These are phyloP conservation scores for Spialia ferax DNA, from an alignment of 2,888 invertebrate genomes.

Conservation along the genomic window DNA sequence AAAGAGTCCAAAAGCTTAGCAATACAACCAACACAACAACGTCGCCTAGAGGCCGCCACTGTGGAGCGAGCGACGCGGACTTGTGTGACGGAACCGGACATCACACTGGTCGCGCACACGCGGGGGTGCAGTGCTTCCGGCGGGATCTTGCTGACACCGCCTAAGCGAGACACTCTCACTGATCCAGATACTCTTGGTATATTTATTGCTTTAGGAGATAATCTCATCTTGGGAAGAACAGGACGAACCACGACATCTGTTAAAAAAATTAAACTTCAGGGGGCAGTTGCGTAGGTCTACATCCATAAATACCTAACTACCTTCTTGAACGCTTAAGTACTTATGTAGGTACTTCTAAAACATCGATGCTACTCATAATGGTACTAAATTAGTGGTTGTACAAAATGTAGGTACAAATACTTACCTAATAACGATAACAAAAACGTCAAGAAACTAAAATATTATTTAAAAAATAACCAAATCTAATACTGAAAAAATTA, in stretches of 20 bases:
- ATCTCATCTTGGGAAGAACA: conserved; percentile 10
- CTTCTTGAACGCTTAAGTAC: no score
- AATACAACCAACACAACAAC: conserved; percentile 63
- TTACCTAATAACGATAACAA: not conserved
- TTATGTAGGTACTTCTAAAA: no score
- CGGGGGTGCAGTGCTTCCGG: conserved; percentile 15
- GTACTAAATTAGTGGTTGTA: no score
- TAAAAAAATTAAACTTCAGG: not conserved
- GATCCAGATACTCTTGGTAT: conserved; percentile 13
- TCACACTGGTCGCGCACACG: conserved; percentile 11
- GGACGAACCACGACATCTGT: conserved; percentile 1
- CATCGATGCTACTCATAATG: no score
- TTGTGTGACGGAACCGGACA: not conserved
- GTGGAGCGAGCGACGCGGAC: not conserved
- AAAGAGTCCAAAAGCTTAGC: conserved; percentile 73
- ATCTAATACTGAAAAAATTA: not conserved
- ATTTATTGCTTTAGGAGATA: conserved; percentile 12
- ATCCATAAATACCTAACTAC: no score
- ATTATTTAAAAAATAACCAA: not conserved
- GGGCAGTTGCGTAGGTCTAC: not conserved
- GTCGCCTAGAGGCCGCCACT: conserved; percentile 45
- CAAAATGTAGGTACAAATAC: not conserved
- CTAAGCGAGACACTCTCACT: not conserved
- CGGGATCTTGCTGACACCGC: conserved; percentile 2
- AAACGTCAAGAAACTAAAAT: not conserved